Evolutionary conservation across 2,797 vertebrate species (phyloP).

Genomic region (Helicolenus hilgendorfi): DNA sequence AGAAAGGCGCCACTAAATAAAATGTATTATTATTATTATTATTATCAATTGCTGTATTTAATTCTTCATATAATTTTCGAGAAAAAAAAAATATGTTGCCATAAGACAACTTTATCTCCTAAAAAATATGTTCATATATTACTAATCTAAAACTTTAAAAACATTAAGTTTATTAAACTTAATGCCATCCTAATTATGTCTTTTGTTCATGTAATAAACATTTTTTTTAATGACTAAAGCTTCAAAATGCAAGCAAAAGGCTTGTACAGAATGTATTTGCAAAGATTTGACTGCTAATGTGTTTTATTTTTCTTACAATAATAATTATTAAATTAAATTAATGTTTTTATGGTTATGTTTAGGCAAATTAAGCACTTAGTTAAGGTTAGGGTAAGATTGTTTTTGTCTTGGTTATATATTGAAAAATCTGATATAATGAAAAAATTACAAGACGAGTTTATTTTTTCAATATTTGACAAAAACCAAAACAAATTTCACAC

Average conservation of each 20-base stretch:
- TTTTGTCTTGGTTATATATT: not conserved
- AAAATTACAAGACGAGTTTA: not conserved
- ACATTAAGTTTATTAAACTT: no score
- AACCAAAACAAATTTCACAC: no score
- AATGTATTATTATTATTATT: no score
- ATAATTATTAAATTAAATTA: no score
- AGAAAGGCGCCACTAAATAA: no score
- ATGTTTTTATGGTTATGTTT: not conserved
- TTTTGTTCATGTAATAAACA: not conserved
- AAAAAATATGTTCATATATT: not conserved
- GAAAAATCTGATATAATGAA: not conserved
- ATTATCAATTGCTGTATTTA: not conserved
- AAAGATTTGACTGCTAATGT: accelerated
- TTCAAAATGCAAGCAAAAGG: not conserved
- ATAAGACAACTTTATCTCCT: not conserved
- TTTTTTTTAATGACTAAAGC: not conserved
- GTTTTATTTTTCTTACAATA: not conserved
- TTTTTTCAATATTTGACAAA: not conserved
- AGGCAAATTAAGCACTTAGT: not conserved
- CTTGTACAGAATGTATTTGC: not conserved
- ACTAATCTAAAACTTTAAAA: not conserved
- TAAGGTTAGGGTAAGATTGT: no score
- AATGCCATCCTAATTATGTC: not conserved
- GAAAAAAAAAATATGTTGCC: not conserved
- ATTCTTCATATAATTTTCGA: not conserved